Base-by-base conservation (phyloP, 37 sponge, comb jelly and placozoan species). In the Ephydatia muelleri region DNA sequence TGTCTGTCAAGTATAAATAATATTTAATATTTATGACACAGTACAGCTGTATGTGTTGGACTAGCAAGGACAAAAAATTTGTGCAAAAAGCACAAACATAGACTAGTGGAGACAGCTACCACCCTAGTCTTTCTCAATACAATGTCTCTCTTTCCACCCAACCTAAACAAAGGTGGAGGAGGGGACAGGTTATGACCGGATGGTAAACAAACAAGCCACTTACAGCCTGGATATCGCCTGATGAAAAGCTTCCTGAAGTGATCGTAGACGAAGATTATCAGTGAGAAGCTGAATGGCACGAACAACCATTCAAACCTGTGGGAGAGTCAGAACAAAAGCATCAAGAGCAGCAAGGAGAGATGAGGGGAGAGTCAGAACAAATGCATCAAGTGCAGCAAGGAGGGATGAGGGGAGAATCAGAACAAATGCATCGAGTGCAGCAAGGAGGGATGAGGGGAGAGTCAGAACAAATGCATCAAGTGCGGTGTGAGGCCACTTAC, bases 231-330 rank as follows among this genome's bases (percentile, higher is more conserved):
- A 49, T 77, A 81, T 72, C 43, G 83, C 34, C 98, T 64, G 9
- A 98, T 82, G 21, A 98, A 39, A 8, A 57, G 86, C 70, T 95
- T 95, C 47, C 98, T 88, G 13, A 87, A 5, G 73, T 98, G 96
- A 78, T 98, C 98, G 80, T 94, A 98, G 49, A 92, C 48, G 76
- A 94, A 98, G 73, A 98, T 98, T 1, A 86, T 12, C 34, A 98
- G 69, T 12, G 89, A 84, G 72, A 98, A 97, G 3, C 91, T 82
- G 21, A 97, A 13, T 39, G 95, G 93, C 16, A 79, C 72, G 37
- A 75, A 82, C 93, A 90, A 92, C 97, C 97, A 97, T 70, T 89
- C 91, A 25, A 76, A 29, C 40, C 94, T 90, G 65, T 3, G 47
- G 49, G 29, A 5, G 22, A 21, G 31, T 16, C 27, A 11, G 80